Conservation (phyloP, 2,888 invertebrate species). For the Exephanes ischioxanthus region DNA sequence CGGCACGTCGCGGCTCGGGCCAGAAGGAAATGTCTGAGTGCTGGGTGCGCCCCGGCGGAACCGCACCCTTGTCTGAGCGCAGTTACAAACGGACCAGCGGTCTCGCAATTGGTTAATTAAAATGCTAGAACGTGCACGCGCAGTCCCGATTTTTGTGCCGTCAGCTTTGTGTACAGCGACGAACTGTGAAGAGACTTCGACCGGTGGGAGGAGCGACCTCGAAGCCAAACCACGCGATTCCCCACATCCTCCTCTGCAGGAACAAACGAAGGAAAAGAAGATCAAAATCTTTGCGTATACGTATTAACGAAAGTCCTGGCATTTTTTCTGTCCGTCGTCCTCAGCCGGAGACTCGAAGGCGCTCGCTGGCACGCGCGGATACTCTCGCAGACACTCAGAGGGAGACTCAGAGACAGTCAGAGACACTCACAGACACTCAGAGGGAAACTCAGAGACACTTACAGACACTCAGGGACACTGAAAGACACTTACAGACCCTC, state of each 20-base stretch:
- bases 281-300: not conserved
- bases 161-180: not conserved
- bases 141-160: not conserved
- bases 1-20: not conserved
- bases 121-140: slow-evolving; percentile 7
- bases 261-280: not conserved
- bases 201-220: not conserved
- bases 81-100: slow-evolving; percentile 1
- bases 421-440: not conserved
- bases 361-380: too few species aligned
- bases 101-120: slow-evolving; percentile 20
- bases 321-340: too few species aligned
- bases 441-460: too few species aligned
- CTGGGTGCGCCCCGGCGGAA: slow-evolving; percentile 40
- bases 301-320: not conserved
- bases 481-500: too few species aligned
- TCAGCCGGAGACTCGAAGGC: too few species aligned
- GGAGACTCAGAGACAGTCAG: too few species aligned
- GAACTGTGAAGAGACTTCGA: not conserved
- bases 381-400: not conserved
- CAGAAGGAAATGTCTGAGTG: slow-evolving; percentile 45
- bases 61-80: slow-evolving; percentile 48
- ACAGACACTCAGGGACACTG: too few species aligned
- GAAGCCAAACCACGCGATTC: slow-evolving; percentile 8
- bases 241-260: not conserved